A percentile compares a stretch with the other conserved stretches of the same genome.
phyloP scores from a whole-genome alignment of 2,888 invertebrate species.

The Pristionchus mayeri region DNA sequence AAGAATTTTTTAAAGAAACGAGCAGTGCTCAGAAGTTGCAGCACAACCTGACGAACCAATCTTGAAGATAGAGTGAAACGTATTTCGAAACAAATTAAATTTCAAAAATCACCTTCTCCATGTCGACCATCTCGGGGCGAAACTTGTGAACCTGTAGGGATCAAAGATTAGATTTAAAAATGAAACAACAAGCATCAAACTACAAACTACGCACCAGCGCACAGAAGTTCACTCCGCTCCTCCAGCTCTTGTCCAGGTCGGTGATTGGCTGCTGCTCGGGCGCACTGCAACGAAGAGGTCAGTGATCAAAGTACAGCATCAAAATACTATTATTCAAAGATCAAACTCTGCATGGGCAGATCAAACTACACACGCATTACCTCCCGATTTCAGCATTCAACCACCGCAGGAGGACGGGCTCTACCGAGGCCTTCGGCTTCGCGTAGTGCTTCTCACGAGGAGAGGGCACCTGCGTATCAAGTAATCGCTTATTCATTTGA shows the following conservation, averaged over 20 bases:
- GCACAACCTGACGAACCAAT: no score
- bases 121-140: slow-evolving; percentile 74
- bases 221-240: slow-evolving; percentile 74
- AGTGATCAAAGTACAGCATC: slow-evolving; percentile 20
- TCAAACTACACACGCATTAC: slow-evolving; percentile 57
- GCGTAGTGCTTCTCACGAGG: slow-evolving; percentile 46
- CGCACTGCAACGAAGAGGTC: slow-evolving; percentile 33
- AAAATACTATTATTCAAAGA: background rate
- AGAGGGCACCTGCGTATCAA: background rate
- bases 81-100: background rate
- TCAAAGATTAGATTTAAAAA: background rate
- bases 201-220: slow-evolving; percentile 63
- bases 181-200: background rate
- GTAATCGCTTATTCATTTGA: background rate
- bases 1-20: background rate
- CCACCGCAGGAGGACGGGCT: slow-evolving; percentile 74
- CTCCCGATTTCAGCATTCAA: slow-evolving; percentile 71
- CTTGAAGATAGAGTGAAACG: background rate
- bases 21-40: no score
- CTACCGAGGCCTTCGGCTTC: slow-evolving; percentile 58
- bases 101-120: slow-evolving; percentile 56
- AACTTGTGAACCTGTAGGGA: slow-evolving; percentile 50
- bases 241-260: slow-evolving; percentile 76
- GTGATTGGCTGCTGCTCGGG: slow-evolving; percentile 54
- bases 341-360: no score